Conservation (phyloP, 2,797 vertebrate species). For the Crax fasciolata region DNA sequence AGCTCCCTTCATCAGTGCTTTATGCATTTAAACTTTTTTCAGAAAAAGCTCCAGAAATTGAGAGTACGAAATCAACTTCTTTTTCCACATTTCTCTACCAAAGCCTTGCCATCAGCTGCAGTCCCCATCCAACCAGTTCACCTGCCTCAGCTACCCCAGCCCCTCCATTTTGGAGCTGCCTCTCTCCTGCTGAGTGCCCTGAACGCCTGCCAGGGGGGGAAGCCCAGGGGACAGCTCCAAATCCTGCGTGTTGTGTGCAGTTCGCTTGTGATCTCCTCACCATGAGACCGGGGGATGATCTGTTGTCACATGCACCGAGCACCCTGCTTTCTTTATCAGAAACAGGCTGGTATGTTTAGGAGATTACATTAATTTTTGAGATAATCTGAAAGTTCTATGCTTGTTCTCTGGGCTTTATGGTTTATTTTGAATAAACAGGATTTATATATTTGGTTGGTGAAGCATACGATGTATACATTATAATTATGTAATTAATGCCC, state of each 20-base stretch:
- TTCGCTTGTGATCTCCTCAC: background rate
- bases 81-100: background rate
- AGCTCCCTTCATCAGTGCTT: background rate
- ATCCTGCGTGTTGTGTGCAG: background rate
- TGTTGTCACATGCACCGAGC: background rate
- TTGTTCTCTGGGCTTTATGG: conserved; percentile 24
- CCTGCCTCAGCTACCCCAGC: background rate
- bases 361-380: background rate
- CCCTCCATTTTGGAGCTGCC: background rate
- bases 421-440: conserved; percentile 31
- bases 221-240: background rate
- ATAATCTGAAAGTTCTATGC: conserved; percentile 27
- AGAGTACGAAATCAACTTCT: background rate
- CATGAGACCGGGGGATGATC: background rate
- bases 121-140: background rate
- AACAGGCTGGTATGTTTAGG: background rate
- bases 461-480: background rate
- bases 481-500: conserved; percentile 31
- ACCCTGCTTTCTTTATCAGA: conserved; percentile 17
- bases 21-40: background rate
- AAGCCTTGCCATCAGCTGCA: background rate
- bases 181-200: background rate
- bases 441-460: conserved; percentile 17
- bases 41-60: background rate
- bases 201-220: fast-evolving